These are phyloP conservation scores for Mastacembelus armatus DNA, from an alignment of 2,797 vertebrate genomes.

Conservation along the genomic window DNA sequence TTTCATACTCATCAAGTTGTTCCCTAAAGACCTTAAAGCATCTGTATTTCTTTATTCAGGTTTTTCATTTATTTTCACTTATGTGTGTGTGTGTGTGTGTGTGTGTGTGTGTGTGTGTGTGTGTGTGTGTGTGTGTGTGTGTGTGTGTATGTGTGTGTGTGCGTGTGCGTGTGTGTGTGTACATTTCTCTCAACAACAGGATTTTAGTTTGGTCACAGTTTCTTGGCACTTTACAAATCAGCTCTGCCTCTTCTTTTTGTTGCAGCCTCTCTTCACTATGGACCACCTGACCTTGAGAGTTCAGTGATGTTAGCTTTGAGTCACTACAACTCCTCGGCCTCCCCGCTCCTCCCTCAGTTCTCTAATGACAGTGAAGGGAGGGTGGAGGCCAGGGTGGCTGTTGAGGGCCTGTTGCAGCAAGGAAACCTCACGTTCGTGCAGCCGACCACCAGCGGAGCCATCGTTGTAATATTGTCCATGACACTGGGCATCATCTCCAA, in stretches of 20 bases:
- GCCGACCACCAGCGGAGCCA: slow-evolving; percentile 62
- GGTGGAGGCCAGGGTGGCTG: slow-evolving; percentile 47
- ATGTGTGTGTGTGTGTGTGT: too few species aligned
- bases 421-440: slow-evolving; percentile 61
- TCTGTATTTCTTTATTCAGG: not conserved
- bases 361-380: slow-evolving; percentile 63
- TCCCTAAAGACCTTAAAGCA: not conserved
- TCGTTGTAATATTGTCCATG: slow-evolving; percentile 86
- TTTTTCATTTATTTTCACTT: not conserved
- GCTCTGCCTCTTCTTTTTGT: slow-evolving; percentile 27
- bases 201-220: not conserved
- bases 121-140: too few species aligned
- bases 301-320: slow-evolving; percentile 75
- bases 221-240: not conserved
- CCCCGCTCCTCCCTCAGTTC: slow-evolving; percentile 29
- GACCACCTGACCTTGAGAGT: slow-evolving; percentile 18
- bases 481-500: slow-evolving; percentile 90
- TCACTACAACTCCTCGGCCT: slow-evolving; percentile 66
- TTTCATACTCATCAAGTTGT: not conserved
- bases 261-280: slow-evolving; percentile 51
- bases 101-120: too few species aligned
- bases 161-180: too few species aligned
- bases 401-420: slow-evolving; percentile 39
- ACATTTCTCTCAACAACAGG: too few species aligned
- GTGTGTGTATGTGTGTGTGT: too few species aligned